These are phyloP conservation scores for Drosophila tanythrix DNA, from an alignment of 2,888 invertebrate species.

Conservation along the genomic window DNA sequence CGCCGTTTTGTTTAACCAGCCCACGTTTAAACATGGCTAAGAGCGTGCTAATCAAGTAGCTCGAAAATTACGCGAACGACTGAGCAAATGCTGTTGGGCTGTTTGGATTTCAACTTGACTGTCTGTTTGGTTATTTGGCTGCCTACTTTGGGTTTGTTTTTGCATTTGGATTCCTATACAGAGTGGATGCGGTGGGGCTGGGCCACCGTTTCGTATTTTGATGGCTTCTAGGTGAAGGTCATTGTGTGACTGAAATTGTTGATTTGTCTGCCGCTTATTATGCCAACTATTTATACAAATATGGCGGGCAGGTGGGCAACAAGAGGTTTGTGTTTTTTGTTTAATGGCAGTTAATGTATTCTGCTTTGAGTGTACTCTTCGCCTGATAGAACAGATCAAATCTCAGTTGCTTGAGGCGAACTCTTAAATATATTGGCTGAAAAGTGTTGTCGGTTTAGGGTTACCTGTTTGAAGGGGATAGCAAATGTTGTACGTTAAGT, in stretches of 20 bases:
- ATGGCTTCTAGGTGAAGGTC: constrained; percentile 79
- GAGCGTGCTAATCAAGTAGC: constrained; percentile 77
- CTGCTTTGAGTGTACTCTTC: constrained; percentile 6
- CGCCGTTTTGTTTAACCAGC: constrained; percentile 72
- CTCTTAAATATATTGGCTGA: not conserved
- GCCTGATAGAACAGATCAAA: constrained; percentile 20
- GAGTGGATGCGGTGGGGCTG: constrained; percentile 40
- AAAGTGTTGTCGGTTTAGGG: not conserved
- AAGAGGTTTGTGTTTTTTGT: constrained; percentile 11
- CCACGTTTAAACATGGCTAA: constrained; percentile 77
- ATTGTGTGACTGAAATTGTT: constrained; percentile 74
- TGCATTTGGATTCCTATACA: constrained; percentile 41
- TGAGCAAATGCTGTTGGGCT: constrained; percentile 59
- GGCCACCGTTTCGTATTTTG: constrained; percentile 65
- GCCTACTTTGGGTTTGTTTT: constrained; percentile 27
- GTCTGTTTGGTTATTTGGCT: constrained; percentile 50
- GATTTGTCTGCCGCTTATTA: constrained; percentile 56
- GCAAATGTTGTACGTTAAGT: not conserved
- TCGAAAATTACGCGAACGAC: constrained; percentile 73
- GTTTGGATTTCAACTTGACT: constrained; percentile 21
- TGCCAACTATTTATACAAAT: constrained; percentile 33
- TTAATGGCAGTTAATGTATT: constrained; percentile 21
- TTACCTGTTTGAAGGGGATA: not conserved
- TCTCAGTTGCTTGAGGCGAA: constrained; percentile 8
- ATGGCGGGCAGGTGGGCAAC: constrained; percentile 30